phyloP scores from a whole-genome alignment of 2,113 vertebrate genomes.

The Clarias batrachus region DNA sequence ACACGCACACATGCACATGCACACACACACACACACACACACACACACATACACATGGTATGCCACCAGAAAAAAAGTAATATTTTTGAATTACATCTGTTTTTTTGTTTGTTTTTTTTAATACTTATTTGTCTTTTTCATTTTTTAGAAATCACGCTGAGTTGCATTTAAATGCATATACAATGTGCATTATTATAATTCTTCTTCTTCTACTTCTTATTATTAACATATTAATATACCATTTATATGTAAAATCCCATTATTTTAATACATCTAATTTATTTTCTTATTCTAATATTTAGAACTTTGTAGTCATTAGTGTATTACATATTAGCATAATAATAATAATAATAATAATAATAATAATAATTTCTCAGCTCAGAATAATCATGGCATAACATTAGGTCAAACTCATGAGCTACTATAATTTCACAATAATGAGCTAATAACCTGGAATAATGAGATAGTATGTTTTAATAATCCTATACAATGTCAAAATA shows the following conservation, averaged over 20 bases:
- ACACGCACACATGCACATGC: constrained; percentile 13
- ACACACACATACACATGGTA: neutral
- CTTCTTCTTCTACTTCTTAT: neutral
- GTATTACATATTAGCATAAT: no score
- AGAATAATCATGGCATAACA: no score
- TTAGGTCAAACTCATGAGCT: no score
- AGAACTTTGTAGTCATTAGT: no score
- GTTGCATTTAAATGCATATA: neutral
- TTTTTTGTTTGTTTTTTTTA: neutral
- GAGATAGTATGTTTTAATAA: neutral
- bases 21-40: constrained; percentile 12
- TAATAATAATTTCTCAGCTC: no score
- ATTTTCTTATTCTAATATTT: no score
- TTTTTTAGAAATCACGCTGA: neutral
- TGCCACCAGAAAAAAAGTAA: no score
- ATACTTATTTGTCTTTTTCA: neutral
- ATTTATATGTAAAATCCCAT: no score
- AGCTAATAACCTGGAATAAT: neutral
- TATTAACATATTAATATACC: no score
- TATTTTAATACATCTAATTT: no score
- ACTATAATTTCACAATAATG: neutral
- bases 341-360: neutral
- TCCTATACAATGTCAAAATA: neutral
- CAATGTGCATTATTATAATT: neutral
- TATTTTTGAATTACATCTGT: neutral